A percentile compares a stretch with the other conserved stretches of the same genome.
Evolutionary conservation across 2,797 vertebrate genomes (phyloP).

Genomic region (Acanthiza pusilla): DNA sequence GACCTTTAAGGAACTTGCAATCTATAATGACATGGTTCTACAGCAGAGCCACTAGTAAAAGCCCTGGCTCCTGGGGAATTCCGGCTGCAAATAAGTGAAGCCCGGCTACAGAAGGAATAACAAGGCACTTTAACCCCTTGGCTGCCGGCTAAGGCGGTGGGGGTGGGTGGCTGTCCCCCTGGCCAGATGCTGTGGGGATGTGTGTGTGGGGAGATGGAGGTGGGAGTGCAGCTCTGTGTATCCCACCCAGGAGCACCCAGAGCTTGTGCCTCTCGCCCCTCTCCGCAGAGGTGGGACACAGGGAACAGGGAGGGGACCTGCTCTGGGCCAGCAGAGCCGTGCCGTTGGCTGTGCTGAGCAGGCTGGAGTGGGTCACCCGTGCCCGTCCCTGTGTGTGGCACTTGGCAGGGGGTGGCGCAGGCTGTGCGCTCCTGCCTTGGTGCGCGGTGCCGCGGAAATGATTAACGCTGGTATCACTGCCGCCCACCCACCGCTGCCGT

Average conservation of each 20-base stretch:
- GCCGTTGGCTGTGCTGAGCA: fast-evolving
- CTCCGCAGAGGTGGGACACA: neutral
- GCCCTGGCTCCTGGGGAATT: constrained; percentile 9
- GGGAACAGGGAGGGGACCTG: fast-evolving
- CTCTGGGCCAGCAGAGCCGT: fast-evolving
- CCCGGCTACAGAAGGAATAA: neutral
- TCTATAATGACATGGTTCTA: constrained; percentile 25
- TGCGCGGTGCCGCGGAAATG: neutral
- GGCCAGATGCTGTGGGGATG: fast-evolving
- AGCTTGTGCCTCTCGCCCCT: fast-evolving
- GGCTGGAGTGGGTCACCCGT: fast-evolving
- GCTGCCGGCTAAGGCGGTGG: neutral
- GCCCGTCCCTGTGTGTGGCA: neutral
- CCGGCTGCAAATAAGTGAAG: neutral
- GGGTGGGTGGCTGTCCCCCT: fast-evolving
- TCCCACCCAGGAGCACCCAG: fast-evolving
- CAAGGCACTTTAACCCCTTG: constrained; percentile 5
- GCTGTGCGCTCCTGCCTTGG: fast-evolving
- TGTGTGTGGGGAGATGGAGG: fast-evolving
- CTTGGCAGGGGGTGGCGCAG: fast-evolving
- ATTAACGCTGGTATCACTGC: neutral
- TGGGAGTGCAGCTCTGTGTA: fast-evolving
- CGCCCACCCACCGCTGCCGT: neutral
- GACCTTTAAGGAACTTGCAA: constrained; percentile 66
- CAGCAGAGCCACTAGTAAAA: neutral